Percentiles rank a stretch among this genome's conserved stretches.
phyloP scores from a whole-genome alignment of 2,797 vertebrate species.

The Discoglossus pictus region DNA sequence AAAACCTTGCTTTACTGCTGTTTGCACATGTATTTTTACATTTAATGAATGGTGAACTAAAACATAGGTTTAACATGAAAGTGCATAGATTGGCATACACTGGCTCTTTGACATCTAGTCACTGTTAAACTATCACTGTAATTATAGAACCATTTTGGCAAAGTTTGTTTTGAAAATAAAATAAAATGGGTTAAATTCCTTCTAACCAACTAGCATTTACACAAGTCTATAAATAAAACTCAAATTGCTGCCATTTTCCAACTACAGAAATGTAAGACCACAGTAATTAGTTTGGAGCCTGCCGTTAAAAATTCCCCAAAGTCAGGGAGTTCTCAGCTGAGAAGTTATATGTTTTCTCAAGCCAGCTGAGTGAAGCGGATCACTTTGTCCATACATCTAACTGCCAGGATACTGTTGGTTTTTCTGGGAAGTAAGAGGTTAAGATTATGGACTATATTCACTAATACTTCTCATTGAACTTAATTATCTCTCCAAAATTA shows the following conservation, averaged over 20 bases:
- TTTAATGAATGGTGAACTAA: too few species aligned
- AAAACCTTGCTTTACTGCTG: too few species aligned
- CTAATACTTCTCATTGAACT: too few species aligned
- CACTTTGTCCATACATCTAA: too few species aligned
- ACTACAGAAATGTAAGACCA: slow-evolving; percentile 21
- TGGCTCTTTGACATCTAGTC: background rate
- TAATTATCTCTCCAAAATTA: too few species aligned
- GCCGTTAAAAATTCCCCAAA: slow-evolving; percentile 26
- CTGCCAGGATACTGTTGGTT: too few species aligned
- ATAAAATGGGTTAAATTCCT: slow-evolving; percentile 24
- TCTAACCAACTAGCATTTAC: slow-evolving; percentile 19
- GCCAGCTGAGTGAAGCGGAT: background rate
- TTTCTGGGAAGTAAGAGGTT: too few species aligned
- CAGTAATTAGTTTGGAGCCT: slow-evolving; percentile 32
- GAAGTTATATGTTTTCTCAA: background rate
- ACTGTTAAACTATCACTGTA: slow-evolving; percentile 6
- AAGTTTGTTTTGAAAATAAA: slow-evolving; percentile 34
- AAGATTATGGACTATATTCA: too few species aligned
- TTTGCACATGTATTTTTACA: too few species aligned
- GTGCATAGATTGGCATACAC: too few species aligned
- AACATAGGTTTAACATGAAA: too few species aligned
- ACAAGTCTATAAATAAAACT: slow-evolving; percentile 34
- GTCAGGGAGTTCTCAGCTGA: slow-evolving; percentile 1
- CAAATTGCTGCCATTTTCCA: slow-evolving; percentile 22
- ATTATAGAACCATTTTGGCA: slow-evolving; percentile 24